Percentiles rank a stretch among this genome's conserved stretches.
Conservation (phyloP, 1,140 invertebrate genomes). For the Panulirus ornatus region DNA sequence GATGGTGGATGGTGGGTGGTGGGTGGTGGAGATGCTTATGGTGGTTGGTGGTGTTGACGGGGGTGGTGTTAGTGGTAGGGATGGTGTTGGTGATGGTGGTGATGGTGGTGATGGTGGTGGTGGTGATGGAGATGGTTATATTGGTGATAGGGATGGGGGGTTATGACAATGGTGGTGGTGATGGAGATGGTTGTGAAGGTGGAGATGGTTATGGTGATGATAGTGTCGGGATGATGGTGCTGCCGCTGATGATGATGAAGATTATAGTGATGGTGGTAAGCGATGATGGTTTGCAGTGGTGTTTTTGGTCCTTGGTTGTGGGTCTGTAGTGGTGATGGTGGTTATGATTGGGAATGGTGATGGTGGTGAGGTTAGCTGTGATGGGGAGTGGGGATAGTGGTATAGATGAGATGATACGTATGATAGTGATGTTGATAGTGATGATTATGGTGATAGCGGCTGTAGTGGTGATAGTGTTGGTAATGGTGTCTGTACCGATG, state of each 20-base stretch:
- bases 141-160: too few species aligned
- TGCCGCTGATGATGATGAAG: background rate
- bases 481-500: background rate
- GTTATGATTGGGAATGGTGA: too few species aligned
- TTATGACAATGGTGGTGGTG: background rate
- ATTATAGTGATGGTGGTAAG: too few species aligned
- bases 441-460: background rate
- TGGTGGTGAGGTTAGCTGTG: too few species aligned
- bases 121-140: background rate
- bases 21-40: background rate
- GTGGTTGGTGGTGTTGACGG: background rate
- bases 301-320: too few species aligned
- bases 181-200: too few species aligned
- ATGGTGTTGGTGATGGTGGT: background rate
- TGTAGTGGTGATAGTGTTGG: background rate
- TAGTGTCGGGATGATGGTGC: too few species aligned
- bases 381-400: background rate
- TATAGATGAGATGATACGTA: too few species aligned
- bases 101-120: background rate
- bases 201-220: too few species aligned
- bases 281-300: too few species aligned
- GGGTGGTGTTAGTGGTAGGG: background rate
- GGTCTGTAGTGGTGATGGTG: too few species aligned
- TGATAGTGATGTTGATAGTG: background rate
- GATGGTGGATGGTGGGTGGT: background rate